Conservation (phyloP, 2,888 invertebrate species). For the Epinotia ramella region DNA sequence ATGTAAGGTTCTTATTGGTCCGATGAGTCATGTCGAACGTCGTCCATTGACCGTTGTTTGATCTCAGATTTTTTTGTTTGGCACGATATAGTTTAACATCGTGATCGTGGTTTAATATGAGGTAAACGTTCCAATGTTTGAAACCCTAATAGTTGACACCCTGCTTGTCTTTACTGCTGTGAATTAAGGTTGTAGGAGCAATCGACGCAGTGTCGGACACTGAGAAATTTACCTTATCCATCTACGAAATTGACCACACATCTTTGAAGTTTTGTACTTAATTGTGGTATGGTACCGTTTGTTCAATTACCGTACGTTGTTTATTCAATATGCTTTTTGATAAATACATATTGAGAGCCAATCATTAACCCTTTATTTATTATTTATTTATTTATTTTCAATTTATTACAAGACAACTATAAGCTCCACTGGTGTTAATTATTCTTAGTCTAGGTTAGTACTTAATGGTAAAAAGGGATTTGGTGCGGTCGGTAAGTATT, state of each 20-base stretch:
- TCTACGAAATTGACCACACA: neutral
- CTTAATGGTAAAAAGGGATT: no score
- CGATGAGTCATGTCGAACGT: conserved; percentile 33
- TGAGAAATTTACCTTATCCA: neutral
- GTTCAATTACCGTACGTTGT: neutral
- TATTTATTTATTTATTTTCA: no score
- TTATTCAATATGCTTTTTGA: neutral
- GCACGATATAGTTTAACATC: conserved; percentile 3
- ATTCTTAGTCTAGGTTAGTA: no score
- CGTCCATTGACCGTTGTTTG: conserved; percentile 27
- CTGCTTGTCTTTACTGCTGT: no score
- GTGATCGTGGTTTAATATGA: neutral
- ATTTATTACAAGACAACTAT: no score
- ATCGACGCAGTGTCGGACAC: neutral
- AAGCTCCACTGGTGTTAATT: no score
- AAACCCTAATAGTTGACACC: no score
- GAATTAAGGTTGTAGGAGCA: neutral
- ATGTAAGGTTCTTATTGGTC: conserved; percentile 26
- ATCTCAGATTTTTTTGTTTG: conserved; percentile 19
- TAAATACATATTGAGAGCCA: no score
- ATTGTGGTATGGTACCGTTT: neutral
- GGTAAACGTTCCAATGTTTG: neutral
- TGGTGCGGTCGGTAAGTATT: no score
- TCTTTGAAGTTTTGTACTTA: neutral
- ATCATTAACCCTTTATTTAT: no score